Percentiles rank a stretch among this genome's conserved stretches.
These are phyloP conservation scores for Camponotus fellah DNA, from an alignment of 2,888 invertebrate genomes.

Conservation along the genomic window DNA sequence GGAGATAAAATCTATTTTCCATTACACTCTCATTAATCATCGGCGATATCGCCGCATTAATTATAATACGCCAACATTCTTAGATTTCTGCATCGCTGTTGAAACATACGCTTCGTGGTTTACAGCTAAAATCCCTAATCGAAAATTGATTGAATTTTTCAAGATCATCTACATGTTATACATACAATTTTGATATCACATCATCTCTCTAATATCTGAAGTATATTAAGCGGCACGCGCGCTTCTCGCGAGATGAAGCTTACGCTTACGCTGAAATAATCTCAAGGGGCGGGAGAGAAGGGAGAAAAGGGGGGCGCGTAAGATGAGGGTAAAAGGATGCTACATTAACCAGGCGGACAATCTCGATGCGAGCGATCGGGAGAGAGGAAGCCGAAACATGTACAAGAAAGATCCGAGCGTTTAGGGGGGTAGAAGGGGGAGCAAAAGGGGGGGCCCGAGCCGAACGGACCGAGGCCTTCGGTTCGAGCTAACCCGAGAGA, in stretches of 20 bases:
- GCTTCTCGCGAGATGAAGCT: not conserved
- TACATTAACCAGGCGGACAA: slow-evolving; percentile 53
- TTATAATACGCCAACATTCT: slow-evolving; percentile 10
- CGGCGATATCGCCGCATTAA: not conserved
- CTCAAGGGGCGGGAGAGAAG: not conserved
- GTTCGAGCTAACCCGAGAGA: slow-evolving; percentile 61
- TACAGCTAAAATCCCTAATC: not conserved
- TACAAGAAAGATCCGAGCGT: slow-evolving; percentile 71
- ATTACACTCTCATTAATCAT: slow-evolving; percentile 11
- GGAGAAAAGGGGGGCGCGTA: not conserved
- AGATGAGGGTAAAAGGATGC: slow-evolving; percentile 62
- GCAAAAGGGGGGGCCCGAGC: slow-evolving; percentile 75
- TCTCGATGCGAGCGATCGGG: slow-evolving; percentile 48
- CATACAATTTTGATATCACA: not conserved
- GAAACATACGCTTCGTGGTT: not conserved
- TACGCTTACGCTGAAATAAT: slow-evolving; percentile 37
- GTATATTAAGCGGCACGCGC: not conserved
- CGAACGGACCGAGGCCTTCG: slow-evolving; percentile 85
- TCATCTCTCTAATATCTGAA: not conserved
- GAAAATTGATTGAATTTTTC: not conserved
- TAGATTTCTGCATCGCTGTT: not conserved
- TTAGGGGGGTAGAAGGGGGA: slow-evolving; percentile 76
- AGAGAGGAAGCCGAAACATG: slow-evolving; percentile 63
- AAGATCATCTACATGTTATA: not conserved
- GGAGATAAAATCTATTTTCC: slow-evolving; percentile 4